Evolutionary conservation across 1,140 invertebrate genomes (phyloP), one percentile per base, ranked within the genome.

Genomic region (Asbolus verrucosus): DNA sequence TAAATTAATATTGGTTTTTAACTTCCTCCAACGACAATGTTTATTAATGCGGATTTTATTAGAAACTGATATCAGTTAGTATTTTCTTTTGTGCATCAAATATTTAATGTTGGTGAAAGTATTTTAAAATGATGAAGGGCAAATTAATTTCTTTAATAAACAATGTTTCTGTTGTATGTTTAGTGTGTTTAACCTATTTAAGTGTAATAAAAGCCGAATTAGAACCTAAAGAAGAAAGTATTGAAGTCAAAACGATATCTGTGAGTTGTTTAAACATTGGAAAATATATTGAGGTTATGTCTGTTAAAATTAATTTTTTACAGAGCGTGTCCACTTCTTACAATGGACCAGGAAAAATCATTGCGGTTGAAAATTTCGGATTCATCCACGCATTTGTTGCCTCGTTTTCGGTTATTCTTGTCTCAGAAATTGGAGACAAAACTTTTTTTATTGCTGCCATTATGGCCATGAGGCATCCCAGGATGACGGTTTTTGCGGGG

Each of bases 391-490:
- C 93, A 1, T 98, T 99, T 81, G 79, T 98, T 36, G 95, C 96
- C 38, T 93, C 97, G 0, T 84, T 99, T 66, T 97, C 95, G 24
- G 94, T 99, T 21, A 99, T 99, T 73, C 87, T 99, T 46, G 96
- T 99, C 6, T 98, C 96, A 2, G 98, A 99, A 85, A 84, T 99
- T 21, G 98, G 97, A 0, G 98, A 99, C 84, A 99, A 99, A 84
- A 99, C 98, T n/a, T 99, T 99, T 84, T 99, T 99, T 83, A 99
- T 99, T 77, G 97, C 98, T 33, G 97, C 97, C 74, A 99, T 99
- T 71, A 97, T 99, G 96, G 96, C 98, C 1, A 99, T 99, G 96
- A 89, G 94, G 79, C 95, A 99, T 87, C 92, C 97, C 1, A 84
- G 97, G 72, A 77, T 96, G 6, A 92, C 93, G 60, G 96, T 99